Base-by-base conservation (phyloP, 2,888 invertebrate species). In the Drosophila merina region DNA sequence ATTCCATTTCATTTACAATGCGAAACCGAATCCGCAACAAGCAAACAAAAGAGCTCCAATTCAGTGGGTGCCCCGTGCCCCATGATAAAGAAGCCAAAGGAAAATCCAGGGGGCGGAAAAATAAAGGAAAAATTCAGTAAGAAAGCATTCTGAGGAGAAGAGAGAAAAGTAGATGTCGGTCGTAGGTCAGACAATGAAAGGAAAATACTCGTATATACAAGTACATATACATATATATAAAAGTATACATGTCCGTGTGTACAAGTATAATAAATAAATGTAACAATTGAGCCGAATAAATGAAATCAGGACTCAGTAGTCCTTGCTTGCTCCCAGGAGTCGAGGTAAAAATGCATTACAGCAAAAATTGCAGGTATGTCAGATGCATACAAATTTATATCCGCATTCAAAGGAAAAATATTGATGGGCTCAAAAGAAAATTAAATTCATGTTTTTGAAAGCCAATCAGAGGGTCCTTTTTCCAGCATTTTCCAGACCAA, bases 1-100 rank as follows among this genome's bases (percentile, higher is more conserved):
- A 80, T 80, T 80, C 87, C 80, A 84, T 85, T 88, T 88, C 86
- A 85, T 88, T 83, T 86, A 73, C 88, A 83, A 83, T 76, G 78
- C 73, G 78, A 88, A 86, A 72, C 88, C 82, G 71, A 68, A 62
- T 54, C 57, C 36, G 45, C 62, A 57, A 42, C 49, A 72, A 63
- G 50, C 69, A 75, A 77, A 77, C 71, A 81, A 71, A 70, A 50
- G 67, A 63, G 60, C 66, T 56, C 52, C 74, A 75, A 69, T 76
- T 31, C 48, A 55, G 79, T 70, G 79, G 79, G 80, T 76, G 83
- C 2, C 68, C 66, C 51, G 14, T 14, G 36, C 36, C 68, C 66
- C 51, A 50, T 50, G 73, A 74, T 71, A 62, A 75, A 74, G 51
- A 47, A 50, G 54, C 9, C 36, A 30, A 44, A 10, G 33, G 8